Evolutionary conservation across 2,888 invertebrate genomes (phyloP), one percentile per base, ranked within the genome.

Genomic region (Philopedon plagiatum): DNA sequence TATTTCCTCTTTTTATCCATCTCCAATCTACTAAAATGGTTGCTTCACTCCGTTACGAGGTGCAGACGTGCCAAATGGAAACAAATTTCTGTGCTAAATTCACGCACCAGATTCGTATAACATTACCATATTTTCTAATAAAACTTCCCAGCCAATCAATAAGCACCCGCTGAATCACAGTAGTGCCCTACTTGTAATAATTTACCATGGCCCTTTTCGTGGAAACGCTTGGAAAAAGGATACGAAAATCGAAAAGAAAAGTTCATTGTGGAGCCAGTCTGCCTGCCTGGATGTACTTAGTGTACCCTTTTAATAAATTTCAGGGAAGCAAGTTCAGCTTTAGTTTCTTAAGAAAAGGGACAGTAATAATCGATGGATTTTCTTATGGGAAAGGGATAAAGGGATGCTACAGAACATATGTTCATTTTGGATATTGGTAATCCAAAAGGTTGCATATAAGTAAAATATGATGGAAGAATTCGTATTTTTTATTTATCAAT

Each of bases 71-170:
- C 54, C 54, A 68, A 62, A 61, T 68, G 56, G 61, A 68, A 56
- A 61, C 54, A 68, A 62, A 68, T 62, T 69, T 37, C 54, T 41
- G 54, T 56, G 56, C 18, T 13, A 65, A 71, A 65, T 65, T 71
- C 65, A 71, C 65, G 49, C 60, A 65, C 64, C 58, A 60, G 60
- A 65, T 71, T 57, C 65, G 72, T 62, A 61, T 67, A 64, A 61
- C 54, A 71, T 76, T 74, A 73, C 78, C 76, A 77, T 78, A 78
- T 78, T 78, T 78, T 69, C 78, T 77, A 74, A 78, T 78, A 78
- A 77, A 78, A 77, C 74, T 78, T 75, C 75, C 76, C 65, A 46
- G 75, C 72, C 72, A 78, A 78, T 78, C 78, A 78, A 78, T 78
- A 78, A 73, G 69, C 54, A 63, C 61, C 70, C 76, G 74, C 75